These are phyloP conservation scores for Chymomyza fuscimana DNA, from an alignment of 2,888 invertebrate genomes.

Conservation along the genomic window DNA sequence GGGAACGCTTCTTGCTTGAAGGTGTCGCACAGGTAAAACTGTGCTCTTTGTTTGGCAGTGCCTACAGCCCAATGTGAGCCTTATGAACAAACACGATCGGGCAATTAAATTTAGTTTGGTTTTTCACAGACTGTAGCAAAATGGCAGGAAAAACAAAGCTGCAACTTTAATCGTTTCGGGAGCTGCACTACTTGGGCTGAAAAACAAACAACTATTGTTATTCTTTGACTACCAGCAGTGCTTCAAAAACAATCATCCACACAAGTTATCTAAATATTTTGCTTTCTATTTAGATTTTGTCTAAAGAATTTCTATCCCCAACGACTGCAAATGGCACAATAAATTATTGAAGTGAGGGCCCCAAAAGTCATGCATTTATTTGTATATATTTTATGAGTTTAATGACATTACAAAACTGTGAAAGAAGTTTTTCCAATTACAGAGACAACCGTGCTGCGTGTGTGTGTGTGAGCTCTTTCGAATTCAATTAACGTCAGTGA, in stretches of 20 bases:
- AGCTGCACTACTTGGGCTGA: slow-evolving; percentile 34
- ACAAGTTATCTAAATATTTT: slow-evolving; percentile 62
- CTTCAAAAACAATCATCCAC: slow-evolving; percentile 21
- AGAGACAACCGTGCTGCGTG: background rate
- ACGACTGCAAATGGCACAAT: slow-evolving; percentile 47
- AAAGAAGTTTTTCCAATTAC: slow-evolving; percentile 27
- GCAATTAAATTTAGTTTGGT: slow-evolving; percentile 53
- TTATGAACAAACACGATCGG: background rate
- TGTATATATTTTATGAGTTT: slow-evolving; percentile 61
- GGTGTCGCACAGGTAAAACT: slow-evolving; percentile 38
- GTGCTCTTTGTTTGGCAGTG: background rate
- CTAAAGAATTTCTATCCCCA: background rate
- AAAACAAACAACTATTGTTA: slow-evolving; percentile 46
- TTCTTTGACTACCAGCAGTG: slow-evolving; percentile 26
- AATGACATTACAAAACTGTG: slow-evolving; percentile 56
- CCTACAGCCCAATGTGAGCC: background rate
- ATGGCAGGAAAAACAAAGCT: slow-evolving; percentile 9
- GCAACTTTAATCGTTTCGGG: slow-evolving; percentile 12
- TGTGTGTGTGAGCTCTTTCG: slow-evolving; percentile 51
- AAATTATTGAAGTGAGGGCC: slow-evolving; percentile 64
- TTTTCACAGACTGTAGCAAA: slow-evolving; percentile 28
- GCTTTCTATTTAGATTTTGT: slow-evolving; percentile 49
- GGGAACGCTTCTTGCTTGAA: background rate
- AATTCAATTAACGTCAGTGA: slow-evolving; percentile 66
- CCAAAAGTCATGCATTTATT: slow-evolving; percentile 40